Evolutionary conservation across 2,888 invertebrate species (phyloP).

Genomic region (Pseudococcus viburni): DNA sequence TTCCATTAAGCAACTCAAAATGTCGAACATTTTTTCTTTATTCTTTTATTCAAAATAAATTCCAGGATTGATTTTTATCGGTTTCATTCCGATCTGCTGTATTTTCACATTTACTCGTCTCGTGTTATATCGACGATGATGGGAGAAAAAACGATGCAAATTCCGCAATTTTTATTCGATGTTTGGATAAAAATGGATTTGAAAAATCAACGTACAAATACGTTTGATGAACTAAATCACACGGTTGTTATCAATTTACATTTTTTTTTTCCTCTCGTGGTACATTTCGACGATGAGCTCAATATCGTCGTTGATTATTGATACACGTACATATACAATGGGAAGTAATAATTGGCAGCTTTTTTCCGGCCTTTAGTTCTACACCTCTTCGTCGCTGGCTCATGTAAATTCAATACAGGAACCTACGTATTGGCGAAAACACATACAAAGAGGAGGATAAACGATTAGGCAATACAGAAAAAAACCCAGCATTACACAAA

Average conservation of each 20-base stretch:
- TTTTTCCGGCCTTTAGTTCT: neutral
- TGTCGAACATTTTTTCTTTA: too few species aligned
- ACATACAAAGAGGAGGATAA: neutral
- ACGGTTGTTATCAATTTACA: neutral
- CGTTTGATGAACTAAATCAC: neutral
- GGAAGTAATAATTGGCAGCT: neutral
- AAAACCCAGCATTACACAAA: neutral
- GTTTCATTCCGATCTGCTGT: too few species aligned
- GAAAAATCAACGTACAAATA: constrained; percentile 9
- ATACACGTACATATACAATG: neutral
- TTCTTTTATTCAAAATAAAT: too few species aligned
- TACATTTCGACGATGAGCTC: neutral
- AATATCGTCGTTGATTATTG: neutral
- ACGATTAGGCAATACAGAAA: neutral
- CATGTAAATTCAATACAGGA: neutral
- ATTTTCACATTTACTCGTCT: too few species aligned
- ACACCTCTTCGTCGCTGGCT: neutral
- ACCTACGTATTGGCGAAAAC: neutral
- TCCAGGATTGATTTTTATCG: too few species aligned
- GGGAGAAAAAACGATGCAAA: neutral
- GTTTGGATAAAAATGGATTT: constrained; percentile 16
- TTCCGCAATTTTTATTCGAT: neutral
- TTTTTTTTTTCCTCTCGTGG: neutral
- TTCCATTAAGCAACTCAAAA: too few species aligned
- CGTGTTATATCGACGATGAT: too few species aligned